Conservation (phyloP, 2,888 invertebrate species). For the Ceramica pisi region DNA sequence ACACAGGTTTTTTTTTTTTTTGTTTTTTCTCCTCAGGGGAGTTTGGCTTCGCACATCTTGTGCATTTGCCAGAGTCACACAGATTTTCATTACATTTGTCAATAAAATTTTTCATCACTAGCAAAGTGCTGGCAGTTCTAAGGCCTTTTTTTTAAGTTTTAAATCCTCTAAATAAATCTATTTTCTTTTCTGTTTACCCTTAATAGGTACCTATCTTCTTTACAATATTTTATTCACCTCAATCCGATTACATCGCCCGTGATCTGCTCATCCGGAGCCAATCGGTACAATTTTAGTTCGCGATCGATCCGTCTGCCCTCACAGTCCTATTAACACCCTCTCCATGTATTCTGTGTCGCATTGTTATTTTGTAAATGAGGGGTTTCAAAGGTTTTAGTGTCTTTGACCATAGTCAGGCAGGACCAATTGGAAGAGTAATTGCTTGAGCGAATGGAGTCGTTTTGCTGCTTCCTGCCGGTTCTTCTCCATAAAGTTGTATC, state of each 20-base stretch:
- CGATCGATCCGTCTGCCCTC: constrained; percentile 69
- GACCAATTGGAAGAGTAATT: neutral
- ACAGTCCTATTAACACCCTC: constrained; percentile 11
- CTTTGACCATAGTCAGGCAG: neutral
- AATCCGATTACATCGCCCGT: neutral
- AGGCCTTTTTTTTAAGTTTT: too few species aligned
- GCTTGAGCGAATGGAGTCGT: neutral
- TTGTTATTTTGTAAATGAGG: neutral
- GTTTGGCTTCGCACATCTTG: too few species aligned
- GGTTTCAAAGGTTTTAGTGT: neutral
- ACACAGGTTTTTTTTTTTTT: too few species aligned
- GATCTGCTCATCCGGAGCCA: neutral
- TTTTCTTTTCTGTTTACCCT: neutral
- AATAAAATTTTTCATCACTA: too few species aligned
- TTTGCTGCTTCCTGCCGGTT: too few species aligned
- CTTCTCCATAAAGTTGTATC: too few species aligned
- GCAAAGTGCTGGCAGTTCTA: too few species aligned
- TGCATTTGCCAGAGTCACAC: too few species aligned
- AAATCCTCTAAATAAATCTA: neutral
- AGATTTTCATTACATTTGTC: too few species aligned
- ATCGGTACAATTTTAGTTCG: constrained; percentile 69
- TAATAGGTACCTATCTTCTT: neutral
- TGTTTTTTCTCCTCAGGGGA: too few species aligned
- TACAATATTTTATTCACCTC: neutral
- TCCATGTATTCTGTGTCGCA: neutral